Base-by-base conservation (phyloP, 2,888 invertebrate species). In the Nephrotoma guestfalica region DNA sequence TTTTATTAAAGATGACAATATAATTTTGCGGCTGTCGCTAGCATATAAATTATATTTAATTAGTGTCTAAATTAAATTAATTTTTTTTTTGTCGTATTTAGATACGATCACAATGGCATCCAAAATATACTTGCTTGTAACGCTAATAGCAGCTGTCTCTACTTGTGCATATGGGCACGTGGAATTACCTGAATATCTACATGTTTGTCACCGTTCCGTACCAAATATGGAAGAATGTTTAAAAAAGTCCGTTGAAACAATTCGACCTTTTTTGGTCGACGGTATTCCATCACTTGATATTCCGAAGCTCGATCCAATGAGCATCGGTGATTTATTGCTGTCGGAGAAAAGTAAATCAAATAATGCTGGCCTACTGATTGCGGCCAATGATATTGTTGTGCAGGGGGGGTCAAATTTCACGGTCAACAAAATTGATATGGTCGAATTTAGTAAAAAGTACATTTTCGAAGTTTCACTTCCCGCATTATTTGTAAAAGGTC, bases 261-360 rank as follows among this genome's bases (percentile, higher is more conserved):
- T 94, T 87, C 91, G 92, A 41, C 93, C 93, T 0, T 91, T 93
- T 87, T 90, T 95, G n/a, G 90, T 91, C 0, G 89, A 90, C 1
- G 95, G 95, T 1, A 94, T 95, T 41, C 93, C 93, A 0, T 94
- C 93, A 89, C 90, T 95, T 6, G 91, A 92, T 5, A 93, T 95
- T 30, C 95, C 95, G 0, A 91, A 93, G 0, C 91, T 94, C 87
- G 95, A 95, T 87, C 95, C 95, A 7, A 43, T 87, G 6, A n/a
- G 85, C 15, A 42, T 88, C 41, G 87, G 87, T 41, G 86, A 87
- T 85, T 84, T 88, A n/a, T 4, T 86, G 2, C 15, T 88, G 5
- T 51, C 87, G 4, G 86, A 86, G 51, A 86, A 15, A n/a, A 87
- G 85, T 83, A 86, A 85, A 47, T 41, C 86, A 13, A 30, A 30